Conservation (phyloP, 2,888 invertebrate species). For the Plemyria rubiginata region DNA sequence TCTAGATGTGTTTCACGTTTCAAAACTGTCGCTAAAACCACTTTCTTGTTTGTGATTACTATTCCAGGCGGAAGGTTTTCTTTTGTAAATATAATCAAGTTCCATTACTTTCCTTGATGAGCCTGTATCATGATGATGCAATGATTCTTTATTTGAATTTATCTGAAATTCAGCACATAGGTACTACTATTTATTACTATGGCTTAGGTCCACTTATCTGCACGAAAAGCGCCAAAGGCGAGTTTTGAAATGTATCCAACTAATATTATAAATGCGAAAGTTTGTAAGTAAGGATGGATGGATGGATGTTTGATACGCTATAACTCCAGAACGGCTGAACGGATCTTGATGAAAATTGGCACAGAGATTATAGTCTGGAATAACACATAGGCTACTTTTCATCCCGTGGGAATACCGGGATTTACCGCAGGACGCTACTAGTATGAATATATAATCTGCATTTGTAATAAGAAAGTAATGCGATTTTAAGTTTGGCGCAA, state of each 20-base stretch:
- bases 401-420: too few species aligned
- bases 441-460: too few species aligned
- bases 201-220: constrained; percentile 6
- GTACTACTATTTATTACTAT: constrained; percentile 5
- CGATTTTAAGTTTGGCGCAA: background rate
- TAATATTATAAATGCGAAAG: too few species aligned
- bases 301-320: too few species aligned
- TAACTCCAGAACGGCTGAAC: too few species aligned
- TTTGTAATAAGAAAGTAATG: background rate
- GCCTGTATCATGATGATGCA: constrained; percentile 12
- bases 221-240: background rate
- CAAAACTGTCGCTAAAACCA: constrained; percentile 22
- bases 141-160: constrained; percentile 4
- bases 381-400: too few species aligned
- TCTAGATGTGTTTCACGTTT: constrained; percentile 31
- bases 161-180: constrained; percentile 9
- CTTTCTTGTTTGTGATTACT: constrained; percentile 32
- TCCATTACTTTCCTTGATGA: constrained; percentile 34
- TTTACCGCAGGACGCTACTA: too few species aligned
- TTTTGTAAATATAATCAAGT: constrained; percentile 42
- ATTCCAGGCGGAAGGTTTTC: constrained; percentile 36
- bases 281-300: too few species aligned
- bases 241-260: too few species aligned
- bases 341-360: too few species aligned
- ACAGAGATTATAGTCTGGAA: too few species aligned